Base-by-base conservation (phyloP, 2,113 vertebrate genomes). In the Lynx canadensis region DNA sequence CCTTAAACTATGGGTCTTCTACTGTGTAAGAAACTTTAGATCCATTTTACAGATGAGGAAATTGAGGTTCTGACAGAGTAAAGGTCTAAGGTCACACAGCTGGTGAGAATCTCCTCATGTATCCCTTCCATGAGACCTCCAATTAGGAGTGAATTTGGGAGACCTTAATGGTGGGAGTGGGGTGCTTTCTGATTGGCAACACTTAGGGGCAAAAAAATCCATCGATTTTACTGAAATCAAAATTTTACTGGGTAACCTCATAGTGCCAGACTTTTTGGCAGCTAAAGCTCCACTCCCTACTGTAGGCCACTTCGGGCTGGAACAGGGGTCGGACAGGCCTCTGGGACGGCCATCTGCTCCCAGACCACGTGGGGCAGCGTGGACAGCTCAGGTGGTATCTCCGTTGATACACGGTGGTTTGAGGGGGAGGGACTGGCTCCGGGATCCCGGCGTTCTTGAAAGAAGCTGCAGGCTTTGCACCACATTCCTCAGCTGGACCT, bases 341-440 rank as follows among this genome's bases (percentile, higher is more conserved):
- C 48, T 18, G 29, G 50, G 65, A 45, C 1, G 8, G 41, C 68
- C 36, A 10, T 84, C 18, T 89, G 55, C 76, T 89, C 76, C 73
- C 79, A 82, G 90, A 83, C 48, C 83, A 25, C 3, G 3, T n/a
- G 7, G 45, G 25, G 16, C 6, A 7, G 74, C 6, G 15, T 31
- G 83, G 45, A 45, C 29, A 5, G 41, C 38, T 98, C 97, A 98
- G 23, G 97, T 96, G 87, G 97, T 95, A 83, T 97, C 94, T 96
- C 98, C 98, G 14, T 98, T 98, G 88, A 97, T 0, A 50, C 91
- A 97, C 41, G 90, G 81, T 41, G 63, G 25, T 95, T 96, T 85
- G 87, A 91, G 66, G 9, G 93, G 38, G 48, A 11, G 50, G 36
- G 95, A 36, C 73, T 97, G 98, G 91, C 69, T 93, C 93, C 1